A percentile compares a stretch with the other conserved stretches of the same genome.
phyloP scores from a whole-genome alignment of 1,140 invertebrate genomes.

The Philopotamus ludificatus region DNA sequence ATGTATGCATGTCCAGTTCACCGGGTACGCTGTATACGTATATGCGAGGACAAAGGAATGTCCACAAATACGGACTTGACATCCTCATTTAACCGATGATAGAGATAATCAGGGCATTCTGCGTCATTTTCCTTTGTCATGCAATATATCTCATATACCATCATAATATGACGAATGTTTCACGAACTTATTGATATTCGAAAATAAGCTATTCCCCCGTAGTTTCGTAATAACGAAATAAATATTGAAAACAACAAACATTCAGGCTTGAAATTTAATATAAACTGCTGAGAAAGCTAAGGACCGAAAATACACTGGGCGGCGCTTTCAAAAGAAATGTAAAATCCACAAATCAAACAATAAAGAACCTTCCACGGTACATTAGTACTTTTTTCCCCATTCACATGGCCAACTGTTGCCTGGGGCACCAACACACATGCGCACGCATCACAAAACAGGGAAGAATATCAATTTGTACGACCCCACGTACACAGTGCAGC shows the following conservation, averaged over 20 bases:
- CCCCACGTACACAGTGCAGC: not conserved
- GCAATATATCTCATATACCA: no score
- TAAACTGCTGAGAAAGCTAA: no score
- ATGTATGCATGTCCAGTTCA: not conserved
- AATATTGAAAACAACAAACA: not conserved
- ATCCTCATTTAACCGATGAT: not conserved
- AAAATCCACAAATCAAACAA: not conserved
- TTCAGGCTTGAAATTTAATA: no score
- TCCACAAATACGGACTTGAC: no score
- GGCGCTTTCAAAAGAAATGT: not conserved
- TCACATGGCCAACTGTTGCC: not conserved
- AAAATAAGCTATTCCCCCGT: no score
- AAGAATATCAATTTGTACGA: not conserved
- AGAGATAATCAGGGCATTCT: not conserved
- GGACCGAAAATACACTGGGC: no score
- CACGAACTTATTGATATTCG: not conserved
- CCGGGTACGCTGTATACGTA: no score
- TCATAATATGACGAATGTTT: not conserved
- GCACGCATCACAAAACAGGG: not conserved
- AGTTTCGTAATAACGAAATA: not conserved
- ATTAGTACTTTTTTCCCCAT: not conserved
- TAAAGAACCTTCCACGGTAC: not conserved
- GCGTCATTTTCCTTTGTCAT: not conserved
- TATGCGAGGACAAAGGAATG: no score
- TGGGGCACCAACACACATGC: not conserved